These are phyloP conservation scores for Stenotaenia linearis DNA, from an alignment of 2,888 invertebrate species.

Conservation along the genomic window DNA sequence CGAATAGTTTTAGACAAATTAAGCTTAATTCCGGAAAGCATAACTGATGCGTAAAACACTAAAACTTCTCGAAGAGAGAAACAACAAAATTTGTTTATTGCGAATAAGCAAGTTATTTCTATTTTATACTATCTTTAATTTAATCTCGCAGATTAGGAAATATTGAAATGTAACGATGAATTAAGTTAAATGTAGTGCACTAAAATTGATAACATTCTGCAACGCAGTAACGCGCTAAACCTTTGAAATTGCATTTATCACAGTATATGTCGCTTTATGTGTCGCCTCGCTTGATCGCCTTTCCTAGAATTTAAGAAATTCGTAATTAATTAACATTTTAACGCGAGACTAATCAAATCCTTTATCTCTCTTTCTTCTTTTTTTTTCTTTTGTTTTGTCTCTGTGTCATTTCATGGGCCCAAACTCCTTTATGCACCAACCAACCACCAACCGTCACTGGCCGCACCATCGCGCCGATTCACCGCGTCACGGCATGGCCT, in stretches of 20 bases:
- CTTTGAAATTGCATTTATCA: neutral
- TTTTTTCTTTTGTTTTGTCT: neutral
- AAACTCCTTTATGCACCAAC: slow-evolving; percentile 13
- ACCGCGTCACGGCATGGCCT: slow-evolving; percentile 13
- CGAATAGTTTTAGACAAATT: neutral
- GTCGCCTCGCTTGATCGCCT: slow-evolving; percentile 19
- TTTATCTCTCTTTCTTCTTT: slow-evolving; percentile 16
- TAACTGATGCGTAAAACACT: neutral
- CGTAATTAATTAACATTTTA: neutral
- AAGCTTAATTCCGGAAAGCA: neutral
- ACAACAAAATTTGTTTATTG: neutral
- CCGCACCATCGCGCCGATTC: neutral
- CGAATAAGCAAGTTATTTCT: neutral
- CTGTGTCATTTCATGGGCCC: slow-evolving; percentile 27
- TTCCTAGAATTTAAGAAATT: neutral
- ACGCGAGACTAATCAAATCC: slow-evolving; percentile 3
- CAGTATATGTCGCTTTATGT: neutral
- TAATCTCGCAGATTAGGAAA: neutral
- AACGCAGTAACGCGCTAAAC: no score
- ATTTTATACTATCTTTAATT: no score
- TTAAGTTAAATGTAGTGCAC: no score
- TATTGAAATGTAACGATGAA: neutral
- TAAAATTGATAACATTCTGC: no score
- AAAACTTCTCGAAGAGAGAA: neutral
- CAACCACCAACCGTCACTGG: slow-evolving; percentile 15